Evolutionary conservation across 2,888 invertebrate species (phyloP).

Genomic region (Drosophila atripex): DNA sequence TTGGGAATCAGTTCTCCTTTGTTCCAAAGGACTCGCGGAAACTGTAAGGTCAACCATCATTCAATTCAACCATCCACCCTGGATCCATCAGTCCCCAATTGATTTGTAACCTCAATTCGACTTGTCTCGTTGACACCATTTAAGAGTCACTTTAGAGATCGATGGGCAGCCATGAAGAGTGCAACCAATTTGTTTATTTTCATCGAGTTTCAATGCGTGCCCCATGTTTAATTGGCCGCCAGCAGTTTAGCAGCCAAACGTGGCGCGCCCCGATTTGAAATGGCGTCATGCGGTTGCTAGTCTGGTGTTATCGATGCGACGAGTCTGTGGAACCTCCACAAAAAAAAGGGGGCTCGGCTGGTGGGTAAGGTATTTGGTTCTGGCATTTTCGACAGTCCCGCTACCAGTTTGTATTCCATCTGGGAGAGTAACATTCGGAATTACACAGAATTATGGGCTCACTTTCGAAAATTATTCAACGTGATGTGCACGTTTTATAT

Average conservation of each 20-base stretch:
- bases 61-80: constrained; percentile 13
- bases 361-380: constrained; percentile 17
- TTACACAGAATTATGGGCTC: neutral
- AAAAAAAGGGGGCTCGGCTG: constrained; percentile 53
- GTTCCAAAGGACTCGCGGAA: constrained; percentile 11
- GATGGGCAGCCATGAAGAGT: constrained; percentile 34
- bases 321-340: constrained; percentile 6
- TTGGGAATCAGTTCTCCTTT: neutral
- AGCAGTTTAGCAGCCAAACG: constrained; percentile 5
- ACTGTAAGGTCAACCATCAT: constrained; percentile 22
- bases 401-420: constrained; percentile 6
- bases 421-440: neutral
- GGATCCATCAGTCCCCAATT: constrained; percentile 38
- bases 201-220: constrained; percentile 50
- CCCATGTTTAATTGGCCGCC: constrained; percentile 25
- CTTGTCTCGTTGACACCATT: constrained; percentile 62
- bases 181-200: constrained; percentile 59
- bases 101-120: constrained; percentile 68
- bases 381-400: constrained; percentile 21
- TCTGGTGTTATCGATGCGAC: constrained; percentile 27
- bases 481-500: neutral
- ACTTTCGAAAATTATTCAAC: neutral
- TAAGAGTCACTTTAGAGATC: constrained; percentile 35
- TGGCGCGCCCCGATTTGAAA: constrained; percentile 32
- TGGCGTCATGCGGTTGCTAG: constrained; percentile 39